Evolutionary conservation across 92 coral and sea anemone species (phyloP), one percentile per base, ranked within the genome.

Genomic region (Galaxea fascicularis): DNA sequence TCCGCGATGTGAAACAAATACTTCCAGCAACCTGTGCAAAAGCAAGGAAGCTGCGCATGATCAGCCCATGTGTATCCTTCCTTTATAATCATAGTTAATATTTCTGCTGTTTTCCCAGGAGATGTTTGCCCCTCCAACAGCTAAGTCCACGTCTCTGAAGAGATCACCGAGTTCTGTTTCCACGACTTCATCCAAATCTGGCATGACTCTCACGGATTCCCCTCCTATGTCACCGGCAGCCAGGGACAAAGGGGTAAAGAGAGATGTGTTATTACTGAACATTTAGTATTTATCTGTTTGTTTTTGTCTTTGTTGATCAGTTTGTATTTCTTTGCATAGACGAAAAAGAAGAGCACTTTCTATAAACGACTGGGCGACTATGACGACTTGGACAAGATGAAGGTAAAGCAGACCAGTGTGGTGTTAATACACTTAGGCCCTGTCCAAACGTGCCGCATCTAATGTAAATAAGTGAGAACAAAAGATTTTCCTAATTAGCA

Each of bases 361-460:
- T 94, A 83, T 83, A 85, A 88, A 56, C 82, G 91, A 28, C 67
- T 94, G 45, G 91, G 89, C 22, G 95, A 94, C 52, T 93, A 94
- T 39, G 98, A 90, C 44, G 98, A 94, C 89, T 73, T 94, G 53
- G 98, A 95, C 85, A 97, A 95, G 78, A 95, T 97, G 96, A 93
- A 93, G 89, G 89, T 75, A 30, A 24, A 59, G 22, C n/a, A 15
- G 66, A 60, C 25, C 13, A 13, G 4, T 4, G 0, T 57, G 22
- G 63, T 1, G 41, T 2, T 2, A 35, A 2, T 2, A 35, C 41
- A 35, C 41, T 35, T 35, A 35, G n/a, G n/a, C n/a, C n/a, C n/a
- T n/a, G n/a, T n/a, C n/a, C n/a, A n/a, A n/a, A n/a, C n/a, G n/a
- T n/a, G n/a, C n/a, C n/a, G n/a, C n/a, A n/a, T n/a, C n/a, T n/a